Evolutionary conservation across 2,113 vertebrate genomes (phyloP).

Genomic region (Ceuthmochares aereus): DNA sequence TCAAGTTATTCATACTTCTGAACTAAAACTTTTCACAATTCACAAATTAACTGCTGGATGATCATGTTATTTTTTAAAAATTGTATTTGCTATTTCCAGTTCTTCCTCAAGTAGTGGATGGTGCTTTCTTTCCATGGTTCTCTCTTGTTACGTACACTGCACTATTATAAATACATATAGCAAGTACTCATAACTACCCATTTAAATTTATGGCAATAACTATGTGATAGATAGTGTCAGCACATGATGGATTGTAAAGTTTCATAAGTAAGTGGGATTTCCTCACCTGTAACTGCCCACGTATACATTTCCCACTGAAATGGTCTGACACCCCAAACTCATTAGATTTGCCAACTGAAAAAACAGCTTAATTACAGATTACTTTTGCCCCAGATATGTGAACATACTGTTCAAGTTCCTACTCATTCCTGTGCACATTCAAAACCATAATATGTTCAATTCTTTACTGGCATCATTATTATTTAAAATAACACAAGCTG

Average conservation of each 20-base stretch:
- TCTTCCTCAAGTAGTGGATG: not conserved
- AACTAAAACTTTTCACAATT: not conserved
- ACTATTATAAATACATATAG: not conserved
- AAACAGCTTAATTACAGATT: not conserved
- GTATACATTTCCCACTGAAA: not conserved
- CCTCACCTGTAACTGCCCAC: not conserved
- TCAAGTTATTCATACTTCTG: not conserved
- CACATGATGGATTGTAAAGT: not conserved
- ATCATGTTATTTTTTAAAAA: not conserved
- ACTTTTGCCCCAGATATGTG: not conserved
- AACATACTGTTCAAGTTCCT: not conserved
- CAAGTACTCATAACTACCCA: not conserved
- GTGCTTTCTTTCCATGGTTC: not conserved
- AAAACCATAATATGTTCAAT: not conserved
- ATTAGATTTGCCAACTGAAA: not conserved
- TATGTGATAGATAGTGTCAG: not conserved
- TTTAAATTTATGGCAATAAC: not conserved
- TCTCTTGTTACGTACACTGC: not conserved
- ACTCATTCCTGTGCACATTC: not conserved
- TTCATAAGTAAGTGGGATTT: constrained; percentile 29
- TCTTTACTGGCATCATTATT: not conserved
- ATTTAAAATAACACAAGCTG: not conserved
- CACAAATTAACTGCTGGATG: not conserved
- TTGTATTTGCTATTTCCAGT: not conserved
- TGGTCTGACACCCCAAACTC: not conserved